A percentile compares a stretch with the other conserved stretches of the same genome.
Conservation (phyloP, 2,888 invertebrate genomes). For the Pyrgus malvae region DNA sequence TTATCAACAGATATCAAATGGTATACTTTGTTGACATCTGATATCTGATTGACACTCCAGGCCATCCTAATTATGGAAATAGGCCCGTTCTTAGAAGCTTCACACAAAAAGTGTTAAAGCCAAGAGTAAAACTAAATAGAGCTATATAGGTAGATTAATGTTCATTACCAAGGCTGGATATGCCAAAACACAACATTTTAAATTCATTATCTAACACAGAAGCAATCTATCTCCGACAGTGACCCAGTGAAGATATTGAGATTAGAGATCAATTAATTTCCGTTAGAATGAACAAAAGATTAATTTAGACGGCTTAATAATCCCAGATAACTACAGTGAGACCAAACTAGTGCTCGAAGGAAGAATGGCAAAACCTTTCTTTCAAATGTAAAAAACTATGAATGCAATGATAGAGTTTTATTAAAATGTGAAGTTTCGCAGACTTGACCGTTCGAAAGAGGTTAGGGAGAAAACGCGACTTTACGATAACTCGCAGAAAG, state of each 20-base stretch:
- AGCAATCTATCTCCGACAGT: background rate
- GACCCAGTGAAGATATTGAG: background rate
- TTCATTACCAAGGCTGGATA: too few species aligned
- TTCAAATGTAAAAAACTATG: background rate
- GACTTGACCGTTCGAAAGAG: constrained; percentile 1
- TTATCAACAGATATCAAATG: too few species aligned
- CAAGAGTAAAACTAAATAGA: too few species aligned
- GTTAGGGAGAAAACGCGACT: background rate
- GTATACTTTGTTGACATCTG: too few species aligned
- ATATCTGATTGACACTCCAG: too few species aligned
- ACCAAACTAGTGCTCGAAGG: background rate
- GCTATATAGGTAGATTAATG: too few species aligned
- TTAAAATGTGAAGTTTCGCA: constrained; percentile 10
- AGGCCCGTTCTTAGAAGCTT: too few species aligned
- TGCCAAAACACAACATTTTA: too few species aligned
- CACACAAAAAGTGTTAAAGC: too few species aligned
- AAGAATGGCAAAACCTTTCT: background rate
- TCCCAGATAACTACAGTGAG: constrained; percentile 9
- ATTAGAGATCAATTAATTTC: constrained; percentile 18
- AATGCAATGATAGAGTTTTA: constrained; percentile 10
- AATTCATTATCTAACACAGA: too few species aligned
- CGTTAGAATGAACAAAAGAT: constrained; percentile 19
- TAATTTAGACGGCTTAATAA: constrained; percentile 25
- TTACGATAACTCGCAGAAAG: too few species aligned
- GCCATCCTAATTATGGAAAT: too few species aligned